Base-by-base conservation (phyloP, 1,140 invertebrate species). In the Amphibalanus amphitrite region DNA sequence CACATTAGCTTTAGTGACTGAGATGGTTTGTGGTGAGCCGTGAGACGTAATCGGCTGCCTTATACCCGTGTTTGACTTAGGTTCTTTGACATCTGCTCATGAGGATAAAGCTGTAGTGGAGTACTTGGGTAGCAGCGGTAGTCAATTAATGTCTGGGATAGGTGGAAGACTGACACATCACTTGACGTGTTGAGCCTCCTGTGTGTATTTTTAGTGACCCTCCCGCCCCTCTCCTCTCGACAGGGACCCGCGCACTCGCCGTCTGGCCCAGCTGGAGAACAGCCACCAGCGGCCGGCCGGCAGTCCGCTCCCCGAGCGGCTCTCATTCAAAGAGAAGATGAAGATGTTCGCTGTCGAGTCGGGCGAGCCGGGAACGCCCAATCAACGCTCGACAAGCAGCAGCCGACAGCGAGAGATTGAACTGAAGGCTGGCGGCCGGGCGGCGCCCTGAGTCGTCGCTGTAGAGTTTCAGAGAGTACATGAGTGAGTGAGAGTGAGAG, bases 311-410 rank as follows among this genome's bases (percentile, higher is more conserved):
- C 92, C 92, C 0, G 92, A 95, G 78, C 93, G 94, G 77, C 82
- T 96, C 17, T 90, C 89, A 70, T 95, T 96, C 79, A 92, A 93
- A 79, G 93, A 95, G 79, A 96, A 96, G 81, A 95, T 96, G 92
- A 93, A 94, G 80, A 94, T 95, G 91, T 96, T 96, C 82, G 93
- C 92, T 23, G 88, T 93, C 82, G 92, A 94, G 81, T 90, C 90
- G 0, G 92, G 92, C 29, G 91, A 95, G 80, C 84, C 87, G 76
- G 86, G 88, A 74, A 92, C 91, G 23, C 91, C 91, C 67, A 89
- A 90, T 80, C 91, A 94, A 78, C 94, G 93, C 83, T 89, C 93
- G 59, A 95, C 94, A 83, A 93, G 92, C 78, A 94, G 91, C n/a
- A 84, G 90, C 75, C 92, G 91, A 59, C 92, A 95, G 81, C 84